Base-by-base conservation (phyloP, 2,888 invertebrate genomes). In the Chymomyza amoena region DNA sequence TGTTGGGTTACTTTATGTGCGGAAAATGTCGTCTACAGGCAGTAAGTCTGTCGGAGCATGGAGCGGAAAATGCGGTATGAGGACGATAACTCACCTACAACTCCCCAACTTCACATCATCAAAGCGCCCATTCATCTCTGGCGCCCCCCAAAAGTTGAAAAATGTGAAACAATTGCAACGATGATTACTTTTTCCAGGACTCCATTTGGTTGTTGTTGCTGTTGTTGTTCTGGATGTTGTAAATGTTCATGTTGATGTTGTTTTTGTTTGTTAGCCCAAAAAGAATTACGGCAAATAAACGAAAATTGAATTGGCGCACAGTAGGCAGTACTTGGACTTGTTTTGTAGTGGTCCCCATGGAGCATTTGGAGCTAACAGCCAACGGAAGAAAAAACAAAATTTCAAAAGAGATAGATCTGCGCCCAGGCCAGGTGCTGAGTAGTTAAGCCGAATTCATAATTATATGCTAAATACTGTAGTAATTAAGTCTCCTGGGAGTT, bases 101-200 rank as follows among this genome's bases (percentile, higher is more conserved):
- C 63, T 68, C 62, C 36, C n/a, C 25, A 51, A 39, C 60, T 60
- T 69, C 64, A 28, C 74, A 73, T 87, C 83, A 87, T 88, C 89
- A 87, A 84, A 88, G 83, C 74, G 71, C 68, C 74, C 77, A 80
- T 87, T 89, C 88, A 80, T 83, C 84, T 86, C 67, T 64, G 39
- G 67, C n/a, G 45, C 61, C 68, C 64, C 57, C 61, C 59, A 51
- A 70, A 72, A 73, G 72, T 76, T 88, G 87, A 88, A 80, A 87
- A 85, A 85, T 87, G 83, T 75, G 85, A 85, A 85, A 85, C 89
- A 85, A 85, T 88, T 88, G 85, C 87, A 78, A 82, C 83, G 82
- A 87, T 85, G 85, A 88, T 85, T 85, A 85, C 85, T 87, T 87
- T 81, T 76, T 78, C 78, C 64, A 61, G 20, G 57, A n/a, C 61